phyloP scores from a whole-genome alignment of 35 echinoderm and acorn worm species.

The Acanthaster planci region DNA sequence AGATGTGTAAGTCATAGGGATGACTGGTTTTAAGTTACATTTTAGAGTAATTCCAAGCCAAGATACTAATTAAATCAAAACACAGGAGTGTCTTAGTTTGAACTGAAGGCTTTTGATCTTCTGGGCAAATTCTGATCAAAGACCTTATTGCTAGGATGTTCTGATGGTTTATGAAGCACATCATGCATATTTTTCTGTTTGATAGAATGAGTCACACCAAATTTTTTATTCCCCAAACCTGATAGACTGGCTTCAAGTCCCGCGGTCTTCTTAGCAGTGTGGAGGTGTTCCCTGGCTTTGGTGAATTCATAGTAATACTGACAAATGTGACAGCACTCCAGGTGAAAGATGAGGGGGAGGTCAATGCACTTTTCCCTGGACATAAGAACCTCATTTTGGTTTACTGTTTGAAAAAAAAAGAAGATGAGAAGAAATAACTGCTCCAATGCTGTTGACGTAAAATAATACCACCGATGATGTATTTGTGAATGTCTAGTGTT shows the following conservation, averaged over 20 bases:
- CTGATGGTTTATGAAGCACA: neutral
- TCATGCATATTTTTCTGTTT: neutral
- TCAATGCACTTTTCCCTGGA: constrained; percentile 24
- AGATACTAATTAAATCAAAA: too few relatives aligned
- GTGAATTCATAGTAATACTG: constrained; percentile 78
- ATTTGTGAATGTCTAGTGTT: too few relatives aligned
- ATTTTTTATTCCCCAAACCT: constrained; percentile 22
- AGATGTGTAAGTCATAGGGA: too few relatives aligned
- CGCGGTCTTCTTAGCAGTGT: constrained; percentile 60
- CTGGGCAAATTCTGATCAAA: too few relatives aligned
- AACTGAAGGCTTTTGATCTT: too few relatives aligned
- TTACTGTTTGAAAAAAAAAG: constrained; percentile 30
- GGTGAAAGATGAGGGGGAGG: constrained; percentile 55
- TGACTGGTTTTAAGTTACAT: too few relatives aligned
- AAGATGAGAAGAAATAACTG: too few relatives aligned
- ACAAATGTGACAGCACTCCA: constrained; percentile 70
- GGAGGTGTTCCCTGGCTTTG: constrained; percentile 32
- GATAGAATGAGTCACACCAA: too few relatives aligned
- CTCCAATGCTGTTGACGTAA: too few relatives aligned
- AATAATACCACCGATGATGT: too few relatives aligned
- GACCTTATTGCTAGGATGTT: neutral
- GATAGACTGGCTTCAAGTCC: constrained; percentile 62
- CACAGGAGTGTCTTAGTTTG: too few relatives aligned
- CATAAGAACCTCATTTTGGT: constrained; percentile 63
- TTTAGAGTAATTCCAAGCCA: too few relatives aligned